Conservation (phyloP, 23 tunicate genomes). For the Pegea sp. region DNA sequence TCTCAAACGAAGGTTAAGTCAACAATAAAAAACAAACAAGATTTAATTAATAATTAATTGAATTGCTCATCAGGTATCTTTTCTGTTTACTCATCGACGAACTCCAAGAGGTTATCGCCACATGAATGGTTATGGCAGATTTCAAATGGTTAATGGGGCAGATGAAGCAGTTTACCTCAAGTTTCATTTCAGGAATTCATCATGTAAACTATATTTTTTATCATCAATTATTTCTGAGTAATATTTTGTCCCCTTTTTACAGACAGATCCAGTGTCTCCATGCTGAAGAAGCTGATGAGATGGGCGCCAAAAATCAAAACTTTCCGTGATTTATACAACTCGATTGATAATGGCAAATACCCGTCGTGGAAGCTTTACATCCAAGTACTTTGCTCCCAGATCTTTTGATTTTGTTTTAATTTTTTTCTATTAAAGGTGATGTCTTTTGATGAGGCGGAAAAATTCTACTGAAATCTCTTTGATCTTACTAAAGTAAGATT, state of each 20-base stretch:
- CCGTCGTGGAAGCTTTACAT: constrained; percentile 74
- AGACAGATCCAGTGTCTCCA: constrained; percentile 67
- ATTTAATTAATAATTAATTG: no score
- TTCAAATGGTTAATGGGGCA: constrained; percentile 71
- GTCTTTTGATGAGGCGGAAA: constrained; percentile 81
- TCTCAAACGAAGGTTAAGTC: no score
- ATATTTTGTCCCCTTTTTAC: background rate
- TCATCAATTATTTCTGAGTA: background rate
- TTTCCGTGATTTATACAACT: constrained; percentile 79
- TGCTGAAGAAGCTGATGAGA: constrained; percentile 77
- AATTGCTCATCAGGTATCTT: constrained; percentile 50
- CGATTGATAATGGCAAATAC: constrained; percentile 44
- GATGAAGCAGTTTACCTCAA: constrained; percentile 70
- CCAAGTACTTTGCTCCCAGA: constrained; percentile 18
- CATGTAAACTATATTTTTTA: background rate
- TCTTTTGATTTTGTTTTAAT: background rate
- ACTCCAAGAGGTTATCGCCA: constrained; percentile 74
- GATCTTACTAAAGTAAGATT: constrained; percentile 62
- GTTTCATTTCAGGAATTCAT: constrained; percentile 52
- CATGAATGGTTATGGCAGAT: constrained; percentile 94
- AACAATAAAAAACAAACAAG: no score
- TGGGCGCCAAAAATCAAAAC: constrained; percentile 63
- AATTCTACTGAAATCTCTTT: constrained; percentile 58
- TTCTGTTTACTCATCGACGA: constrained; percentile 82
- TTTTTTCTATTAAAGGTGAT: constrained; percentile 30